A percentile compares a stretch with the other conserved stretches of the same genome.
Evolutionary conservation across 2,888 invertebrate genomes (phyloP).

Genomic region (Drosophila birchii): DNA sequence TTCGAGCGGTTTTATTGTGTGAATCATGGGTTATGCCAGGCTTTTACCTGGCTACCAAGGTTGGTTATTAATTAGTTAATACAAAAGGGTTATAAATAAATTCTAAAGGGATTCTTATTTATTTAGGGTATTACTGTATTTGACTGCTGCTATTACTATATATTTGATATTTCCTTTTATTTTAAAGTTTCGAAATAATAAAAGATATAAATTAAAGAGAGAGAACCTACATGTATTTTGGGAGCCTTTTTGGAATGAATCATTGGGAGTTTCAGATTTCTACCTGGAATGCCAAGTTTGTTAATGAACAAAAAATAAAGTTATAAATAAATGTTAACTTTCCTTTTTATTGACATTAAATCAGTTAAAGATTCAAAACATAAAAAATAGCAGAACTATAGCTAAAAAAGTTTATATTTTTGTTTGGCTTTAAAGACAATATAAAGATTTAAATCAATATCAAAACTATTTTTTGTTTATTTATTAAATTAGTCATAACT

Average conservation of each 20-base stretch:
- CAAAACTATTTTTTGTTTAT: not conserved
- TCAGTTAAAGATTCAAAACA: not conserved
- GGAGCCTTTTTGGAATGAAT: not conserved
- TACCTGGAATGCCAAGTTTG: not conserved
- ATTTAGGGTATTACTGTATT: not conserved
- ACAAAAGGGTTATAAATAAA: no score
- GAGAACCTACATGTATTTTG: not conserved
- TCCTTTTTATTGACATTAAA: not conserved
- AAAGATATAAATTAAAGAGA: no score
- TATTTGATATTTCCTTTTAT: not conserved
- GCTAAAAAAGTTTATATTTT: not conserved
- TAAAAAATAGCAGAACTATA: not conserved
- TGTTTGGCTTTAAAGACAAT: not conserved
- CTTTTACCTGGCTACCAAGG: not conserved
- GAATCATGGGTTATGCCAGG: conserved; percentile 4
- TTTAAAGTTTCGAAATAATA: not conserved
- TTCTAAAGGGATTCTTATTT: not conserved
- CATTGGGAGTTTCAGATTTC: not conserved
- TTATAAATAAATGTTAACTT: no score
- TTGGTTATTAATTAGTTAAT: not conserved
- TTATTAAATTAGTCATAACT: not conserved
- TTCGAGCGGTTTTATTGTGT: conserved; percentile 2
- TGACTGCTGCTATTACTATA: not conserved
- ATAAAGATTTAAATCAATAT: not conserved
- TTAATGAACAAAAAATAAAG: not conserved